Evolutionary conservation across 2,113 vertebrate species (phyloP).

Genomic region (Platysternon megacephalum): DNA sequence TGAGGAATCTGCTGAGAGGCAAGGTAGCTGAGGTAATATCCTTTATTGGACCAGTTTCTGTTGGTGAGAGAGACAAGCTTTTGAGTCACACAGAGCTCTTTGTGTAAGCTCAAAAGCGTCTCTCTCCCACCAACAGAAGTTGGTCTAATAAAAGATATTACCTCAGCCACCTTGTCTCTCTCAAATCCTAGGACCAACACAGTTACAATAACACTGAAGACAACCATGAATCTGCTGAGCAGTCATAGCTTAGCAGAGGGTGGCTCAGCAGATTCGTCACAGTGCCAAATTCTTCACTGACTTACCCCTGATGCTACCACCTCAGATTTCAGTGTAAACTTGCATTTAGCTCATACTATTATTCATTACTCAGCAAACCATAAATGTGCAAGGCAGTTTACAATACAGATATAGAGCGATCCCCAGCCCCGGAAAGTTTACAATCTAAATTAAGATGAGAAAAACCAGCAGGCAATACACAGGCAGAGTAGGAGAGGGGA

Average conservation of each 20-base stretch:
- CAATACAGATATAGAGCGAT: not conserved
- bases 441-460: not conserved
- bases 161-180: no score
- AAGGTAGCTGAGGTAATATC: no score
- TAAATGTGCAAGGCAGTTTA: not conserved
- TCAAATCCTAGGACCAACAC: no score
- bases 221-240: not conserved
- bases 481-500: fast-evolving
- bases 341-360: not conserved
- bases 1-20: no score
- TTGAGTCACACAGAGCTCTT: no score
- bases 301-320: not conserved
- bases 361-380: not conserved
- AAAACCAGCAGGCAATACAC: not conserved
- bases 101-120: no score
- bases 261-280: not conserved
- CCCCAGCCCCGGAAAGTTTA: not conserved
- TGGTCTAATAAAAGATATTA: no score
- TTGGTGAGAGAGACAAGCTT: no score
- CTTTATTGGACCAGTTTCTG: no score
- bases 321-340: not conserved
- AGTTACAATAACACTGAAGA: no score
- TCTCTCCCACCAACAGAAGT: no score
- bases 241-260: not conserved
- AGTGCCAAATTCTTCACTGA: not conserved